These are phyloP conservation scores for Drosophila kikkawai DNA, from an alignment of 1,140 invertebrate species.

Conservation along the genomic window DNA sequence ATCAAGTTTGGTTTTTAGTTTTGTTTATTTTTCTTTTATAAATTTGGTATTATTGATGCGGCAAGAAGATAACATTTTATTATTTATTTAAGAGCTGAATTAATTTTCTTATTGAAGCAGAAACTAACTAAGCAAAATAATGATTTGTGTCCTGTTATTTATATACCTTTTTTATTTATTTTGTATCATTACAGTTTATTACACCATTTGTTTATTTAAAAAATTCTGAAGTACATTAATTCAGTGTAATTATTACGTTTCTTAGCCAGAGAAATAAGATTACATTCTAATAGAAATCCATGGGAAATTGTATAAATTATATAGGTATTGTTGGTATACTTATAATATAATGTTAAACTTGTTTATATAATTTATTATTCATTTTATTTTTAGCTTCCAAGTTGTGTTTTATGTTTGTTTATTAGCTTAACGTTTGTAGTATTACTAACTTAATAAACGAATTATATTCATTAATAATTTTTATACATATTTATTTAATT, in stretches of 20 bases:
- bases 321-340: not conserved
- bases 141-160: not conserved
- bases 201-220: not conserved
- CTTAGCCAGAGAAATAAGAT: not conserved
- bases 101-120: too few species aligned
- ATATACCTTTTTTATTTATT: not conserved
- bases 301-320: conserved; percentile 11
- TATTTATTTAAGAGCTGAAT: not conserved
- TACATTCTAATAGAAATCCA: not conserved
- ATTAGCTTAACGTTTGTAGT: not conserved
- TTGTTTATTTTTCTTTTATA: not conserved
- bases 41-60: not conserved
- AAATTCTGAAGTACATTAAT: not conserved
- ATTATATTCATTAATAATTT: not conserved
- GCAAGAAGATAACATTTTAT: not conserved
- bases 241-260: not conserved
- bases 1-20: not conserved
- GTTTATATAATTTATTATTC: not conserved
- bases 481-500: not conserved
- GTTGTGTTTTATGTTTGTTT: not conserved
- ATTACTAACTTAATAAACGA: not conserved
- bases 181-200: conserved; percentile 5
- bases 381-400: too few species aligned
- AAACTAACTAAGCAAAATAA: not conserved
- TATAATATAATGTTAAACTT: not conserved